Base-by-base conservation (phyloP, 2,113 vertebrate genomes). In the Psittacus erithacus region DNA sequence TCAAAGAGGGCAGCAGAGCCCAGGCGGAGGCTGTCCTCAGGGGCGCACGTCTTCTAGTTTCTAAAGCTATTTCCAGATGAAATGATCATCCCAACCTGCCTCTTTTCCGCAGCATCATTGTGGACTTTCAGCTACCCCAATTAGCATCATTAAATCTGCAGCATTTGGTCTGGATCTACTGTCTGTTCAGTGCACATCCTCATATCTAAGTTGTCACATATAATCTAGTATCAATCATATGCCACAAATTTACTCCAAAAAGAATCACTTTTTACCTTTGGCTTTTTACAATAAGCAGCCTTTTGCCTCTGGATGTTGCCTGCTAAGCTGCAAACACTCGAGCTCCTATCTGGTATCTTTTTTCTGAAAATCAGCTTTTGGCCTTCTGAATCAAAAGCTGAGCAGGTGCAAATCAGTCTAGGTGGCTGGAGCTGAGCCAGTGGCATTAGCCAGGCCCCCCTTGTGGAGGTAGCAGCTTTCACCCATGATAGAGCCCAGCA, bases 31-130 rank as follows among this genome's bases (percentile, higher is more conserved):
- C 20, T 84, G 39, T 57, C 81, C 47, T 65, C 35, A 64, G 74
- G 57, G 81, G 79, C 47, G 73, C 43, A 4, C 1, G 20, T 52
- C 50, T 83, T 75, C 35, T 11, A 39, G 18, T 64, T 95, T 89
- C 84, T 85, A 89, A 92, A 82, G 44, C 62, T 89, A 39, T 87
- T 96, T 94, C 59, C 52, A 88, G 52, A 90, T 65, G 85, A 92
- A 91, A 78, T 68, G 9, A 69, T 31, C 62, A 68, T 75, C 10
- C 9, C 47, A 92, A 68, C 3, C 20, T 82, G 65, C 13, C 50
- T 35, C 11, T 69, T 93, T 91, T 67, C 60, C 5, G 1, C 41
- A 88, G 22, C 18, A 4, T 43, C 73, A 38, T 41, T 79, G 78
- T 8, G 16, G 57, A 35, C 31, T 91, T 89, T 76, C 47, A 89